Evolutionary conservation across 2,113 vertebrate species (phyloP).

Genomic region (Ceyx cyanopectus): DNA sequence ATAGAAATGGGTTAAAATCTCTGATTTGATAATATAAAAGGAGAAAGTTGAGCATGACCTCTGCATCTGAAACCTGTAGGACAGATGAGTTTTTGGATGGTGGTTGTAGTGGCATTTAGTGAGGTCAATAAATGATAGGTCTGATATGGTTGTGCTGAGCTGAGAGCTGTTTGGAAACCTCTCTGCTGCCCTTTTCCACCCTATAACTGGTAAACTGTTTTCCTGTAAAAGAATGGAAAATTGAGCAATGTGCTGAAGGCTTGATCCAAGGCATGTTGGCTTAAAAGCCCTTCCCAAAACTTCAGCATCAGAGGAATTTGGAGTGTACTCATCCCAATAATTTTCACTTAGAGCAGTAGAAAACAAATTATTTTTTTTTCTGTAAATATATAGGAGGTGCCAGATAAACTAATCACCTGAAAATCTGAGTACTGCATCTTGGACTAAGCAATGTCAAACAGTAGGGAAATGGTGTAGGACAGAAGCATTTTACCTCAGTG

Average conservation of each 20-base stretch:
- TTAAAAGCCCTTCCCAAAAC: conserved; percentile 21
- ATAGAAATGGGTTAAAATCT: background rate
- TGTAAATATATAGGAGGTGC: background rate
- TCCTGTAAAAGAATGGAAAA: conserved; percentile 60
- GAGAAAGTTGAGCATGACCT: background rate
- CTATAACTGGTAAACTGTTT: conserved; percentile 52
- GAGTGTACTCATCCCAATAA: background rate
- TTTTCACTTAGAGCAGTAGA: background rate
- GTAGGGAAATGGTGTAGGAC: background rate
- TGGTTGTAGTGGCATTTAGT: background rate
- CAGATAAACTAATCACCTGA: background rate
- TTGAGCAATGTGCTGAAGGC: conserved; percentile 55
- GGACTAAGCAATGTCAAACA: background rate
- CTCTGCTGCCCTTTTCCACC: conserved; percentile 27
- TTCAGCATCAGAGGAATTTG: conserved; percentile 19
- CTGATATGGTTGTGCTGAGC: background rate
- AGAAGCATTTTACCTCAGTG: background rate
- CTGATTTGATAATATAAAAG: background rate
- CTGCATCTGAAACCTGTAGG: background rate
- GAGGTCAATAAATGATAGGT: background rate
- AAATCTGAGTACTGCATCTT: background rate
- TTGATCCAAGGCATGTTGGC: conserved; percentile 63
- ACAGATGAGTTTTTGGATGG: background rate
- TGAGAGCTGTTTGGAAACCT: conserved; percentile 28
- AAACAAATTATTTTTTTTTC: background rate